Evolutionary conservation across 2,797 vertebrate genomes (phyloP).

Genomic region (Melanotaenia maccullochi): DNA sequence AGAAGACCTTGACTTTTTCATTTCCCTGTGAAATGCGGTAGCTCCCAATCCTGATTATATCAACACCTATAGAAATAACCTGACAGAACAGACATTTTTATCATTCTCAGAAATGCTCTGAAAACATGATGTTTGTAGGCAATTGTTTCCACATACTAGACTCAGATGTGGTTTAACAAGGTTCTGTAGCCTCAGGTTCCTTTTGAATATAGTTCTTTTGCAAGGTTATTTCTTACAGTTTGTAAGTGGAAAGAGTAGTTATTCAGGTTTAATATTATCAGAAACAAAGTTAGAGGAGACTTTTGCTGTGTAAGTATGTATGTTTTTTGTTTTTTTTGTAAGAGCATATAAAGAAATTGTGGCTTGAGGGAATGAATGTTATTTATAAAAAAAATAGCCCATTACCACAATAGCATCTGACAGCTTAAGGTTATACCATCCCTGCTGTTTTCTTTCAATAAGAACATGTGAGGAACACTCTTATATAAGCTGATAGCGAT

Average conservation of each 20-base stretch:
- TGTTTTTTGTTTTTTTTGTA: background rate
- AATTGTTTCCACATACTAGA: background rate
- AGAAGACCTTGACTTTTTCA: background rate
- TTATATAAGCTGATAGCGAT: background rate
- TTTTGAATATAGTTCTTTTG: background rate
- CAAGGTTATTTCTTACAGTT: background rate
- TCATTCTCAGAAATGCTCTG: background rate
- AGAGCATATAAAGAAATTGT: background rate
- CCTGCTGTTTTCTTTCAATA: background rate
- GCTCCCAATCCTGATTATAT: constrained; percentile 12
- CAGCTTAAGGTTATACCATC: background rate
- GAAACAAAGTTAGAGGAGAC: background rate
- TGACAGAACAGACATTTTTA: background rate
- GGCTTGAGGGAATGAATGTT: background rate
- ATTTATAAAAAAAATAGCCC: background rate
- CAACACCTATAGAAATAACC: constrained; percentile 4
- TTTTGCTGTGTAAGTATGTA: background rate
- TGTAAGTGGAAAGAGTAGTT: background rate
- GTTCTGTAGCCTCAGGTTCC: background rate
- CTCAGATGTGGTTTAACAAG: background rate
- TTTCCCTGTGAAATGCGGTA: constrained; percentile 6
- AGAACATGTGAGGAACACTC: background rate
- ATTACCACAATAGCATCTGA: background rate
- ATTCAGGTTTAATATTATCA: background rate
- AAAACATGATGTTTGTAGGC: background rate